Conservation (phyloP, 2,888 invertebrate genomes). For the Nephrotoma flavescens region DNA sequence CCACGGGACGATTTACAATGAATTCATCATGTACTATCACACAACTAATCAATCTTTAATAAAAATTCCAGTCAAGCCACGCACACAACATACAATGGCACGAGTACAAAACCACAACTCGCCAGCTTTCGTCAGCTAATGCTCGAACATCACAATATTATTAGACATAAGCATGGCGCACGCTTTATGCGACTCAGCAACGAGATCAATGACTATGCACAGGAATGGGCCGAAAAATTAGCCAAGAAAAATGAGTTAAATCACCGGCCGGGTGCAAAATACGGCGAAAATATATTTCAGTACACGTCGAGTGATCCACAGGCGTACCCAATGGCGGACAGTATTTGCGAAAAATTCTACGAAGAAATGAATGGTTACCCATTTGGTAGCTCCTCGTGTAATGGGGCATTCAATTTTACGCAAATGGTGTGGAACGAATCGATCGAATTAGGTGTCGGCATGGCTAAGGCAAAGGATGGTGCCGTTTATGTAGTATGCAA, state of each 20-base stretch:
- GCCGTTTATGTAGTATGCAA: slow-evolving; percentile 59
- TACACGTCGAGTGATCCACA: slow-evolving; percentile 39
- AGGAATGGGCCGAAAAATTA: slow-evolving; percentile 57
- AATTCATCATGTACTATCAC: neutral
- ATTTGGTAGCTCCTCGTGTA: slow-evolving; percentile 30
- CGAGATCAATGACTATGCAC: slow-evolving; percentile 22
- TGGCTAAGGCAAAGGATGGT: slow-evolving; percentile 55
- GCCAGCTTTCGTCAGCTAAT: neutral
- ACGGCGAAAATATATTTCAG: slow-evolving; percentile 44
- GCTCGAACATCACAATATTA: neutral
- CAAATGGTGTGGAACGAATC: slow-evolving; percentile 60
- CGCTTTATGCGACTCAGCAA: neutral
- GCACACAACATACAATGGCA: neutral
- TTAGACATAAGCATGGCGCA: neutral
- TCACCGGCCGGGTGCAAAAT: slow-evolving; percentile 47
- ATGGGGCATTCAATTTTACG: slow-evolving; percentile 51
- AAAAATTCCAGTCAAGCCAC: neutral
- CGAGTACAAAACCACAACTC: neutral
- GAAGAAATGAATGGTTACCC: slow-evolving; percentile 36
- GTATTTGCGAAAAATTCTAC: slow-evolving; percentile 41
- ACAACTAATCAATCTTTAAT: neutral
- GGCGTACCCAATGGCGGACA: slow-evolving; percentile 35
- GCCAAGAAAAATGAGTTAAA: slow-evolving; percentile 46
- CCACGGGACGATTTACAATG: neutral
- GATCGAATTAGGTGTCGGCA: slow-evolving; percentile 55